These are phyloP conservation scores for Anomalospiza imberbis DNA, from an alignment of 2,797 vertebrate species.

Conservation along the genomic window DNA sequence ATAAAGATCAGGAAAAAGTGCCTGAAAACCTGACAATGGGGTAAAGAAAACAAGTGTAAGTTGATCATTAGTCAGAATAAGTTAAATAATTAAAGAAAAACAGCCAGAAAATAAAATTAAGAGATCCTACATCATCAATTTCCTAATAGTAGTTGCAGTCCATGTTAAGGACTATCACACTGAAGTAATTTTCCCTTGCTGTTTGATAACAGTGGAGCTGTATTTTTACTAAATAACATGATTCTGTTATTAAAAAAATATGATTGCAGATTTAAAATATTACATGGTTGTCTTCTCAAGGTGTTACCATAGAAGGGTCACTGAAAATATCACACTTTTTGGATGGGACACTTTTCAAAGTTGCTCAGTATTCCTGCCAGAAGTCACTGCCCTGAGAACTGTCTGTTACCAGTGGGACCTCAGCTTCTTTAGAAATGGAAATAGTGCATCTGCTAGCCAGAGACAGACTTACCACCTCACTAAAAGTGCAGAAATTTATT, in stretches of 20 bases:
- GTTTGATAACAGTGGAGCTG: not conserved
- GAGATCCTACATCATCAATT: not conserved
- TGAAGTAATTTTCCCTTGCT: not conserved
- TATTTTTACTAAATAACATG: not conserved
- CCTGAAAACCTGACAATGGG: not conserved
- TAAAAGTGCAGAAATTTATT: not conserved
- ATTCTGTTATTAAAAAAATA: not conserved
- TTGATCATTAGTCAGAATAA: not conserved
- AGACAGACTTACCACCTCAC: not conserved
- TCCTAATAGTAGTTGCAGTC: not conserved
- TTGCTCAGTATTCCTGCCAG: not conserved
- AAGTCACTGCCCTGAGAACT: not conserved
- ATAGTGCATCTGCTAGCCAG: not conserved
- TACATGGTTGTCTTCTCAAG: not conserved
- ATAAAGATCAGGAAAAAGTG: not conserved
- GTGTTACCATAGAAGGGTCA: rapidly evolving
- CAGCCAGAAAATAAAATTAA: not conserved
- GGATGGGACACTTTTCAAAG: not conserved
- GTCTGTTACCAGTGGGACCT: not conserved
- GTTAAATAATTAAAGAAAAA: not conserved
- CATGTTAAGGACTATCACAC: not conserved
- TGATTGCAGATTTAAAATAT: not conserved
- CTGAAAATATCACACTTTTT: not conserved
- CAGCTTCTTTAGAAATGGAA: not conserved
- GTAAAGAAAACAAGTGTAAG: not conserved